Evolutionary conservation across 2,888 invertebrate genomes (phyloP).

Genomic region (Tuta absoluta): DNA sequence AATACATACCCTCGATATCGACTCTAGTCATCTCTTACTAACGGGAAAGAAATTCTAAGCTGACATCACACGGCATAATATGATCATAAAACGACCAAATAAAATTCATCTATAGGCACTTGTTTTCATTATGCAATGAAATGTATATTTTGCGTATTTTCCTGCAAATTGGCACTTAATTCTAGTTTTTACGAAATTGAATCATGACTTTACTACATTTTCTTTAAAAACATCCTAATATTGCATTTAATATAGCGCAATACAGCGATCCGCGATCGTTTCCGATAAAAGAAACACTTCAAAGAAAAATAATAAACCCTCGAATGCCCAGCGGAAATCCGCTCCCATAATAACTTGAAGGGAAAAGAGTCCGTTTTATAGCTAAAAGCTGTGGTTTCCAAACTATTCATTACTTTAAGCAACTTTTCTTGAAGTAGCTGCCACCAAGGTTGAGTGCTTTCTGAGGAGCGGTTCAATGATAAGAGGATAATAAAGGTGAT

Average conservation of each 20-base stretch:
- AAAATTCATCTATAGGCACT: too few species aligned
- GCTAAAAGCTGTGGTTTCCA: slow-evolving; percentile 20
- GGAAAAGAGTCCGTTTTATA: slow-evolving; percentile 48
- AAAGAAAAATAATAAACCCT: slow-evolving; percentile 58
- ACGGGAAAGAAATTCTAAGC: too few species aligned
- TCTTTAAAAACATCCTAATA: not conserved
- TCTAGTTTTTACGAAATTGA: too few species aligned
- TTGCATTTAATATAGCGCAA: slow-evolving; percentile 6
- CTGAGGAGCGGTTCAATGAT: not conserved
- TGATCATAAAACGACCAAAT: too few species aligned
- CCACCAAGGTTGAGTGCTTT: not conserved
- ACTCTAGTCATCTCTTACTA: too few species aligned
- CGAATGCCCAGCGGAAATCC: slow-evolving; percentile 53
- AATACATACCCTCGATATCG: too few species aligned
- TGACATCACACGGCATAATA: too few species aligned
- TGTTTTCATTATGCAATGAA: too few species aligned
- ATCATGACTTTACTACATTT: not conserved
- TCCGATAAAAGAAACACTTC: slow-evolving; percentile 50
- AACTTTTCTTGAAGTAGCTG: not conserved
- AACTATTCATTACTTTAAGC: not conserved
- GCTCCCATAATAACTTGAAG: slow-evolving; percentile 55
- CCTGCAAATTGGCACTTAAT: too few species aligned
- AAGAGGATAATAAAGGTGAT: too few species aligned
- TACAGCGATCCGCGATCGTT: slow-evolving; percentile 30
- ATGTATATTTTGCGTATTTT: too few species aligned